Percentiles rank a stretch among this genome's conserved stretches.
Evolutionary conservation across 2,797 vertebrate genomes (phyloP).

Genomic region (Ceryle rudis): DNA sequence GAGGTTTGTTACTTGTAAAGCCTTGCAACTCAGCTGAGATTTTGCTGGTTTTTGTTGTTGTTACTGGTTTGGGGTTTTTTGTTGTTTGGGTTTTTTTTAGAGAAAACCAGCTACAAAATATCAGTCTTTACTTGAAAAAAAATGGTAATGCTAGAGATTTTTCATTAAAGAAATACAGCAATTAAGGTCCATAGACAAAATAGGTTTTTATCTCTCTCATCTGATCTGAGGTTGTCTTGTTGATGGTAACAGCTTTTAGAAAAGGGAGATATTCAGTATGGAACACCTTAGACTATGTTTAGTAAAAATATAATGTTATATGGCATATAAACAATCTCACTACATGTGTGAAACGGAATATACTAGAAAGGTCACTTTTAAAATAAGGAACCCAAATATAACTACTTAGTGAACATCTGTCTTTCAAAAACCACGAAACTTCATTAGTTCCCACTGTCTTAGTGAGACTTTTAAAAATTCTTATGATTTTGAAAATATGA

Average conservation of each 20-base stretch:
- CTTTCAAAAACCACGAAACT: background rate
- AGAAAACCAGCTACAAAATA: background rate
- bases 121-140: background rate
- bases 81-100: background rate
- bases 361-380: background rate
- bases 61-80: background rate
- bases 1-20: background rate
- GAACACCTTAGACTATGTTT: background rate
- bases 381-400: background rate
- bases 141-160: background rate
- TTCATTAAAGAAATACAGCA: background rate
- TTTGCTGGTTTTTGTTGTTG: background rate
- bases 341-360: accelerated
- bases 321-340: background rate
- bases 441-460: background rate
- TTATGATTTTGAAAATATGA: background rate
- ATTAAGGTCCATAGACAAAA: background rate
- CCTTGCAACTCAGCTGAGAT: background rate
- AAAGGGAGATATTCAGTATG: background rate
- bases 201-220: background rate
- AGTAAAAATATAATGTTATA: background rate
- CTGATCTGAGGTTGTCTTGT: background rate
- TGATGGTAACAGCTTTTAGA: background rate
- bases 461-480: background rate
- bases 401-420: background rate